Percentiles rank a stretch among this genome's conserved stretches.
phyloP scores from a whole-genome alignment of 2,113 vertebrate species.

The Montifringilla adamsi region DNA sequence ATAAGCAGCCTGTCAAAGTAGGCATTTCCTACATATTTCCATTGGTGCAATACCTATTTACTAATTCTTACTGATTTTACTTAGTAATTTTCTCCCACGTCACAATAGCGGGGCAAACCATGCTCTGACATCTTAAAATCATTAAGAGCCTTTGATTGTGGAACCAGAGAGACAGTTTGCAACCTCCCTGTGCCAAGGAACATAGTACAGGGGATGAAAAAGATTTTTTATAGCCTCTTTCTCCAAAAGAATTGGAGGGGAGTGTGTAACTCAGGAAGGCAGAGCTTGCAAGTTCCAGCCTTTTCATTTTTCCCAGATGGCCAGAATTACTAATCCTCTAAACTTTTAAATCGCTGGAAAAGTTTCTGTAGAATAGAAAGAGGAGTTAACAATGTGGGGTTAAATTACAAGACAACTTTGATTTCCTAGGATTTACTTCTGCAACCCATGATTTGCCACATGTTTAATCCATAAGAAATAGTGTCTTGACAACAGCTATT shows the following conservation, averaged over 20 bases:
- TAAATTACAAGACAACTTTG: background rate
- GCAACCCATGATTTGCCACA: background rate
- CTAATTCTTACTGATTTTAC: background rate
- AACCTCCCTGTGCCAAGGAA: background rate
- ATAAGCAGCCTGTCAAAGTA: background rate
- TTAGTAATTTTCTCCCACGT: background rate
- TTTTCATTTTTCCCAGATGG: background rate
- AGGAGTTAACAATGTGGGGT: background rate
- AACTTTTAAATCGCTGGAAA: background rate
- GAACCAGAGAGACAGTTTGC: background rate
- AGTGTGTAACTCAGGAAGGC: background rate
- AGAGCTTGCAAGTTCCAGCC: background rate
- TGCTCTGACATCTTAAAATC: background rate
- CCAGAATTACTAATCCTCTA: background rate
- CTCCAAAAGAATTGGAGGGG: background rate
- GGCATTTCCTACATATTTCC: background rate
- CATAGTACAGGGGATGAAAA: background rate
- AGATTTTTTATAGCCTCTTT: background rate
- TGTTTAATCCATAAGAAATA: background rate
- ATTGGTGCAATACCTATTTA: background rate
- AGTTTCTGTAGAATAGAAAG: background rate
- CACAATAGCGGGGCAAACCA: background rate
- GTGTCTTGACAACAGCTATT: background rate
- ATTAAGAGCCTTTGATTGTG: background rate
- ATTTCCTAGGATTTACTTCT: background rate